Evolutionary conservation across 37 sponge, comb jelly and placozoan species (phyloP).

Genomic region (Axinella damicornis): DNA sequence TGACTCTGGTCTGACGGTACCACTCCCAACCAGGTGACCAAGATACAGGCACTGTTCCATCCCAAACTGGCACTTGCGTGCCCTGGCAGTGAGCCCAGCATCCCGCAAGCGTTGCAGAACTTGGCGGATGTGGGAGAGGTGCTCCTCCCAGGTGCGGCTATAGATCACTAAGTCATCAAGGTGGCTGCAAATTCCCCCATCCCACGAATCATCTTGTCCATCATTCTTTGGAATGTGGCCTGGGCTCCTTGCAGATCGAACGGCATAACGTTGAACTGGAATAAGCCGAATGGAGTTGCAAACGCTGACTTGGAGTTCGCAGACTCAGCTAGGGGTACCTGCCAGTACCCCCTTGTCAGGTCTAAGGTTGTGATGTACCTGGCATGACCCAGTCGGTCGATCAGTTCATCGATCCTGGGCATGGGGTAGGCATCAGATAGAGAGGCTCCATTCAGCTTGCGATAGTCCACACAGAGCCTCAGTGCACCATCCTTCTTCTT

Average conservation of each 20-base stretch:
- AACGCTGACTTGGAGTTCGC: slow-evolving; percentile 68
- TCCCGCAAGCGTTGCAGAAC: slow-evolving; percentile 33
- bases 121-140: slow-evolving; percentile 40
- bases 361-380: slow-evolving; percentile 68
- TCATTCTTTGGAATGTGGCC: slow-evolving; percentile 80
- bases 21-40: slow-evolving; percentile 61
- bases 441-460: too few species aligned
- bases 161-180: slow-evolving; percentile 71
- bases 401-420: slow-evolving; percentile 67
- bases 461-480: too few species aligned
- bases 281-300: slow-evolving; percentile 62
- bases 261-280: slow-evolving; percentile 76
- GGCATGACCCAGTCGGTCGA: slow-evolving; percentile 52
- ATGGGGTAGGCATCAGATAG: slow-evolving; percentile 73
- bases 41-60: slow-evolving; percentile 51
- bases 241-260: slow-evolving; percentile 77
- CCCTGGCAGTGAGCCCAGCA: slow-evolving; percentile 59
- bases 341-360: slow-evolving; percentile 75
- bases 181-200: slow-evolving; percentile 27
- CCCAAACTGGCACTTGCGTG: slow-evolving; percentile 68
- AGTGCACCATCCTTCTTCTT: too few species aligned
- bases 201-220: slow-evolving; percentile 46
- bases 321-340: slow-evolving; percentile 52
- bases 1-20: slow-evolving; percentile 44
- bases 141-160: slow-evolving; percentile 68